Base-by-base conservation (phyloP, 2,888 invertebrate species). In the Patella pellucida region DNA sequence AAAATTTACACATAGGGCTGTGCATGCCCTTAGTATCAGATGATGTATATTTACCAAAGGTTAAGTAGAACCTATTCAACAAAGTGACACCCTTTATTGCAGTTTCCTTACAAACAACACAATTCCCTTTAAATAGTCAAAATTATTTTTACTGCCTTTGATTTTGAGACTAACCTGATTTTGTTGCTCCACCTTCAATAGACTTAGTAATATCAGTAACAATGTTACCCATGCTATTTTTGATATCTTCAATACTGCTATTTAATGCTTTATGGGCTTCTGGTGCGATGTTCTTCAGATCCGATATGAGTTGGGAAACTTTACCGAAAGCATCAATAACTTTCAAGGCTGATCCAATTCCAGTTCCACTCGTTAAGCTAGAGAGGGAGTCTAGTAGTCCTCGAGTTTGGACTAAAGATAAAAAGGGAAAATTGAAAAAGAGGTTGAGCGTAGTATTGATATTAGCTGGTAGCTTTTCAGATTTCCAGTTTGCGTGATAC, bases 151-250 rank as follows among this genome's bases (percentile, higher is more conserved):
- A 0, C 41, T 41, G 7, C 41, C 0, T 7, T 41, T 41, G 41
- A 41, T 9, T 41, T 41, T 41, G 23, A 11, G 19, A 62, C 19
- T 62, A 15, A 62, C 62, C 62, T 19, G 62, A 12, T 62, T 62
- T 62, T 23, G 62, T 62, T 23, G 19, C 19, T 41, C 41, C 41
- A 62, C 62, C 62, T 62, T 62, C 62, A 23, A 62, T 11, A 62
- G 62, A 11, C 14, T 19, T 23, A 23, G 62, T 62, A 11, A 62
- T 62, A 62, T 23, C 62, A 9, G 62, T 62, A 12, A 62, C 62
- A 62, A 62, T 62, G 23, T 23, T 62, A 62, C 62, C 62, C 62
- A 62, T 62, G 14, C 62, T 62, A 23, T 62, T 62, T 14, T 62
- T 62, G 23, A 62, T 62, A 19, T 62, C 62, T 12, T 23, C 62